Base-by-base conservation (phyloP, 2,888 invertebrate genomes). In the Biston betularia region DNA sequence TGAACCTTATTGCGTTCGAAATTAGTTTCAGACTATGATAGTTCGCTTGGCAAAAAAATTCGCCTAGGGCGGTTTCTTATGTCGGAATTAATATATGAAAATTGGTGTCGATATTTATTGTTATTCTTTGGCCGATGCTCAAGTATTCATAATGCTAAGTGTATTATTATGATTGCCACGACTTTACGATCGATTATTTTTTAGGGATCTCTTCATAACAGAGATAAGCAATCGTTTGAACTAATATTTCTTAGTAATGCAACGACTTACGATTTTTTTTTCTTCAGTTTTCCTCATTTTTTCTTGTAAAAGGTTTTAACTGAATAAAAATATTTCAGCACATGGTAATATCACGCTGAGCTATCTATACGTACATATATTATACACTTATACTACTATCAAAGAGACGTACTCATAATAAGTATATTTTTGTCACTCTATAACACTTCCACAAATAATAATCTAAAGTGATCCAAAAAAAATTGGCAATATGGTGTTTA, bases 31-130 rank as follows among this genome's bases (percentile, higher is more conserved):
- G 15, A 7, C 42, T 35, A 40, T 24, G 35, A 24, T 10, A 2
- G n/a, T 53, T 14, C 35, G 34, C 24, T 9, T 45, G 35, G 38
- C 44, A 60, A 61, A 52, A 56, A 59, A 54, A 62, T 42, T 44
- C 73, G 68, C 82, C 76, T 57, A 52, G 57, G 76, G 82, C 81
- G 63, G 65, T 71, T 72, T 77, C 70, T 75, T 76, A 79, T 79
- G 80, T 81, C 82, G 76, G 68, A 68, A 75, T 79, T 86, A 86
- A 88, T 85, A 80, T 89, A 89, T 89, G 85, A 76, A 87, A 87
- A 90, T 88, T 87, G 83, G 68, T 74, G 63, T 69, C 57, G 65
- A 63, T 67, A 84, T 89, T 87, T 87, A 87, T 86, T 80, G 73
- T 75, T 69, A 71, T 77, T 75, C 81, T 88, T 88, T 89, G 89